Conservation (phyloP, 2,797 vertebrate genomes). For the Poecilia picta region DNA sequence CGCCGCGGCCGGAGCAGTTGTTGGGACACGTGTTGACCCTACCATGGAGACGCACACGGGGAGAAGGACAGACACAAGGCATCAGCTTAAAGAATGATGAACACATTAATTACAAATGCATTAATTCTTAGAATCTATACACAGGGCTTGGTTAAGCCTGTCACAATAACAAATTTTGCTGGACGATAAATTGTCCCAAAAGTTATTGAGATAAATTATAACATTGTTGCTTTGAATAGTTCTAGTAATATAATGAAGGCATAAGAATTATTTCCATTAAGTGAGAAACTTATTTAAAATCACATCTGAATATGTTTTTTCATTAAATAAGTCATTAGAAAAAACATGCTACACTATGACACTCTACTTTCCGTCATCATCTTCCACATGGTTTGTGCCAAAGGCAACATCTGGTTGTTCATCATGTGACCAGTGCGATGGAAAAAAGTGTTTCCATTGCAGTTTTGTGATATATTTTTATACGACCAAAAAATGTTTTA, state of each 20-base stretch:
- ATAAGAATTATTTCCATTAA: neutral
- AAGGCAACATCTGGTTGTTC: too few relatives aligned
- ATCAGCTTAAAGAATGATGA: neutral
- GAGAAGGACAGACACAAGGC: constrained; percentile 1
- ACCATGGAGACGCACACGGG: constrained; percentile 1
- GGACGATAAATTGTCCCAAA: too few relatives aligned
- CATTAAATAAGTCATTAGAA: too few relatives aligned
- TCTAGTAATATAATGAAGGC: neutral
- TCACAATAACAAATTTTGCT: neutral
- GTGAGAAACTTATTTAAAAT: neutral
- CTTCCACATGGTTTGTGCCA: too few relatives aligned
- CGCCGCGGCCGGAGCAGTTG: constrained; percentile 90
- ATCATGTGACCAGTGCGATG: too few relatives aligned
- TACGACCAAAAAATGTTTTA: too few relatives aligned
- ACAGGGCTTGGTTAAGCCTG: neutral
- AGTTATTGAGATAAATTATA: too few relatives aligned
- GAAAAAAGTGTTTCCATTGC: too few relatives aligned
- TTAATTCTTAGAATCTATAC: neutral
- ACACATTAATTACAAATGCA: neutral
- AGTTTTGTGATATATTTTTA: too few relatives aligned
- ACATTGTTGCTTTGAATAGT: neutral
- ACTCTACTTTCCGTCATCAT: too few relatives aligned
- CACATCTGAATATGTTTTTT: neutral
- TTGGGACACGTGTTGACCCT: constrained; percentile 93
- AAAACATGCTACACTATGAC: too few relatives aligned